phyloP scores from a whole-genome alignment of 2,113 vertebrate genomes.

The Andinoacara biseriatus region DNA sequence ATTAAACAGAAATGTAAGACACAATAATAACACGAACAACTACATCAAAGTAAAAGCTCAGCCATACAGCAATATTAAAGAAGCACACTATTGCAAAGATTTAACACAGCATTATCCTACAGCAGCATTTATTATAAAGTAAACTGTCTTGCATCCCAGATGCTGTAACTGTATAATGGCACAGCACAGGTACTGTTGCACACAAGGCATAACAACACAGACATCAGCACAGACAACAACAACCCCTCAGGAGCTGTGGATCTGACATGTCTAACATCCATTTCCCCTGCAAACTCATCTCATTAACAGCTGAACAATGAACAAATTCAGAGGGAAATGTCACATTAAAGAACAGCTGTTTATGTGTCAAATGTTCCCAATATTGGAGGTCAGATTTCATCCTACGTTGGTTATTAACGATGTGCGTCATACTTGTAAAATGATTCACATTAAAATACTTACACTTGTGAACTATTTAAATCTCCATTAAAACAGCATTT shows the following conservation, averaged over 20 bases:
- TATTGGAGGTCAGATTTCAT: background rate
- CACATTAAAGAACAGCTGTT: background rate
- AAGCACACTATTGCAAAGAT: background rate
- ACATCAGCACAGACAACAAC: background rate
- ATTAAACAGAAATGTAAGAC: background rate
- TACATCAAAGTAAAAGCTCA: background rate
- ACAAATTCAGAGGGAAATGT: background rate
- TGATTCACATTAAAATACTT: background rate
- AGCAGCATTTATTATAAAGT: background rate
- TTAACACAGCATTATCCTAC: background rate
- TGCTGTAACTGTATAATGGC: background rate
- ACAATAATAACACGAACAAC: background rate
- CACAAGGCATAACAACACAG: background rate
- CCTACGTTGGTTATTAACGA: rapidly evolving
- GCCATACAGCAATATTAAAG: too few species aligned
- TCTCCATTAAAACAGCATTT: background rate
- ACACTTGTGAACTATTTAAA: background rate
- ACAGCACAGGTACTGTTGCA: background rate
- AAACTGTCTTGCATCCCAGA: background rate
- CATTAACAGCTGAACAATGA: background rate
- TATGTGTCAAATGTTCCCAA: background rate
- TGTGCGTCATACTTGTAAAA: background rate
- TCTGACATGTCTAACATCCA: background rate
- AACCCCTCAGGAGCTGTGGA: background rate
- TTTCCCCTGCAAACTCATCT: background rate